phyloP scores from a whole-genome alignment of 2,113 vertebrate species.

The Campylorhamphus procurvoides region DNA sequence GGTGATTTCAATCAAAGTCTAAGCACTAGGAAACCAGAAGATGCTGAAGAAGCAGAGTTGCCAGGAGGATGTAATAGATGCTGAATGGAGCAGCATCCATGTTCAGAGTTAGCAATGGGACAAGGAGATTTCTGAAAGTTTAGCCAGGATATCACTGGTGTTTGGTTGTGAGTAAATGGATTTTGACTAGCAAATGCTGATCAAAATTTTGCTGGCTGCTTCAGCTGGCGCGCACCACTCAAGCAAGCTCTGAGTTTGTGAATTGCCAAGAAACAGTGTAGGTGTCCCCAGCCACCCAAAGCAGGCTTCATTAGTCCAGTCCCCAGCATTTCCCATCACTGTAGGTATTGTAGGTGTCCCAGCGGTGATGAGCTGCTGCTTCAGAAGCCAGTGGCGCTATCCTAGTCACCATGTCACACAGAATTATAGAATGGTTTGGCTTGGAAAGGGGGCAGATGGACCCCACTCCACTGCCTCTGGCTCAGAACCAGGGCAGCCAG shows the following conservation, averaged over 20 bases:
- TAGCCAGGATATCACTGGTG: background rate
- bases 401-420: accelerated
- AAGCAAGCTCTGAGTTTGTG: background rate
- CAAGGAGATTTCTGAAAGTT: background rate
- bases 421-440: background rate
- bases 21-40: background rate
- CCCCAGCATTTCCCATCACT: background rate
- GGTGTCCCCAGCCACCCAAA: background rate
- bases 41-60: background rate
- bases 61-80: background rate
- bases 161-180: background rate
- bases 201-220: background rate
- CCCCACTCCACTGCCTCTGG: background rate
- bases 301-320: background rate
- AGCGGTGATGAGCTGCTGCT: background rate
- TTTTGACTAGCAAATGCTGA: background rate
- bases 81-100: background rate
- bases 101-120: background rate
- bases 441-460: background rate
- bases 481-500: background rate
- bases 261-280: background rate
- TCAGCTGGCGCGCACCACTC: background rate
- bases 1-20: background rate
- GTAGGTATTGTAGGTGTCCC: background rate
- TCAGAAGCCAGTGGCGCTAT: background rate